Percentiles rank a stretch among this genome's conserved stretches.
phyloP scores from a whole-genome alignment of 2,113 vertebrate species.

The Thalassoma bifasciatum region DNA sequence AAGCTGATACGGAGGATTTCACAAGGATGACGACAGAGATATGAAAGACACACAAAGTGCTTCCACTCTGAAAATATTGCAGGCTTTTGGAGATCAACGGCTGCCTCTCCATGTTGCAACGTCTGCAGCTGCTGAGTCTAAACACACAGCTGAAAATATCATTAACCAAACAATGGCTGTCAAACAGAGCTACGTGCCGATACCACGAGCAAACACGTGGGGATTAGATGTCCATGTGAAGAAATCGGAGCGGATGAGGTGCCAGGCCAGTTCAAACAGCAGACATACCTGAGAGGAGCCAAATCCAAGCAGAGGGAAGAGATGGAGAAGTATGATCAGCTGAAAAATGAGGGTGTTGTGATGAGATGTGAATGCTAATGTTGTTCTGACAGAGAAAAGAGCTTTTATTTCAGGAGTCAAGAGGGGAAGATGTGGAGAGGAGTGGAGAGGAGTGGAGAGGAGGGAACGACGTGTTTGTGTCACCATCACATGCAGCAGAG shows the following conservation, averaged over 20 bases:
- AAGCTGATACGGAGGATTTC: constrained; percentile 42
- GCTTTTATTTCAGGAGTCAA: constrained; percentile 22
- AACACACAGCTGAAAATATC: constrained; percentile 45
- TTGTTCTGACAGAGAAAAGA: constrained; percentile 42
- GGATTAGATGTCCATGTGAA: constrained; percentile 23
- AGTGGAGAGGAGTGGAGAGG: background rate
- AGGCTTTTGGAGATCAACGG: constrained; percentile 28
- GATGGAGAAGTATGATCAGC: constrained; percentile 44
- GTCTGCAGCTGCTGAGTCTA: constrained; percentile 42
- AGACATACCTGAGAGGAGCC: constrained; percentile 34
- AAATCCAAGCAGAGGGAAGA: constrained; percentile 24
- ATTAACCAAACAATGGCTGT: constrained; percentile 56
- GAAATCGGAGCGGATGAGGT: constrained; percentile 37
- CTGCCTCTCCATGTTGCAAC: constrained; percentile 13
- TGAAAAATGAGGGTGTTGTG: constrained; percentile 25
- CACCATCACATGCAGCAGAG: constrained; percentile 30
- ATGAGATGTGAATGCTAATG: constrained; percentile 64
- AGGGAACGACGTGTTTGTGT: constrained; percentile 9
- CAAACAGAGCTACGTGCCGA: constrained; percentile 48
- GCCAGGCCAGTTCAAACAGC: constrained; percentile 42
- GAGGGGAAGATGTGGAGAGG: constrained; percentile 23
- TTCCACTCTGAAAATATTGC: constrained; percentile 37
- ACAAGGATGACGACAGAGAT: constrained; percentile 48
- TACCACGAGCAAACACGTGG: constrained; percentile 44
- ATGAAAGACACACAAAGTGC: constrained; percentile 51